Conservation (phyloP, 1,140 invertebrate species). For the Philopotamus ludificatus region DNA sequence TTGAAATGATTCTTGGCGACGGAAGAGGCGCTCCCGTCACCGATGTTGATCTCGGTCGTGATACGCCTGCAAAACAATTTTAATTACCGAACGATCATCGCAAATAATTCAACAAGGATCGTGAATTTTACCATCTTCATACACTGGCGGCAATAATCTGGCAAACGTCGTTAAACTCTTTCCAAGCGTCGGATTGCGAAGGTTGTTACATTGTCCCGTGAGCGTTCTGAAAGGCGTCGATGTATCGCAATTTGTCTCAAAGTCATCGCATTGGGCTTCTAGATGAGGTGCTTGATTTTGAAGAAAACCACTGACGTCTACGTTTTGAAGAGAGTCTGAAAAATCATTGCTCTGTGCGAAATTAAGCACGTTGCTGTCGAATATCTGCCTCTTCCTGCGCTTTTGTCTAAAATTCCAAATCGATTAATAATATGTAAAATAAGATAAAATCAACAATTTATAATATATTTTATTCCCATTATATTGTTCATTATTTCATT, state of each 20-base stretch:
- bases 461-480: slow-evolving; percentile 54
- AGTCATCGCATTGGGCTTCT: slow-evolving; percentile 65
- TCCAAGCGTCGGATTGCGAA: slow-evolving; percentile 80
- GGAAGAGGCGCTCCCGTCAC: slow-evolving; percentile 74
- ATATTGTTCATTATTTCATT: slow-evolving; percentile 76
- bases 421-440: slow-evolving; percentile 1
- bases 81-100: slow-evolving; percentile 17
- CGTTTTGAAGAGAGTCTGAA: slow-evolving; percentile 69
- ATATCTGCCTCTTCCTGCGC: slow-evolving; percentile 69
- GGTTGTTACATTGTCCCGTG: slow-evolving; percentile 90
- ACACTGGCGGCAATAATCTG: slow-evolving; percentile 78
- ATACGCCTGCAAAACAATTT: slow-evolving; percentile 59
- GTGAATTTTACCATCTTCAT: slow-evolving; percentile 73
- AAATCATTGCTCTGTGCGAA: slow-evolving; percentile 67
- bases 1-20: slow-evolving; percentile 79
- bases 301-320: slow-evolving; percentile 67
- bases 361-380: slow-evolving; percentile 66
- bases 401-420: slow-evolving; percentile 45
- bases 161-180: slow-evolving; percentile 85
- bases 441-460: too few relatives aligned
- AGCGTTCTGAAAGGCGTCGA: slow-evolving; percentile 76
- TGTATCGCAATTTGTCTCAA: slow-evolving; percentile 71
- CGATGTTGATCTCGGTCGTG: slow-evolving; percentile 69
- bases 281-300: slow-evolving; percentile 50
- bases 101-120: not conserved